Evolutionary conservation across 2,888 invertebrate genomes (phyloP), one percentile per base, ranked within the genome.

Genomic region (Cephus sareptanus): DNA sequence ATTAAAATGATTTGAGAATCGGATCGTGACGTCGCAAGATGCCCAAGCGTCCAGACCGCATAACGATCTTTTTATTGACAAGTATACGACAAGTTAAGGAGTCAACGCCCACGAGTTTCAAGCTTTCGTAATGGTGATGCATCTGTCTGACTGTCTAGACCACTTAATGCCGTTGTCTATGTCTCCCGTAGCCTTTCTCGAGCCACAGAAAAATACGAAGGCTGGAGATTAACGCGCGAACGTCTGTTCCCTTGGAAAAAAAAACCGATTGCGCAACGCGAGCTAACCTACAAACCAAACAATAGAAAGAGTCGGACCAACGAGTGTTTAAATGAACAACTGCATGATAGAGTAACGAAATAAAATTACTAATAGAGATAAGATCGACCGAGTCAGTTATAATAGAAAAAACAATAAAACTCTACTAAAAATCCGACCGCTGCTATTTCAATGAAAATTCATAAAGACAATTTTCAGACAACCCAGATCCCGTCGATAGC

Each of bases 21-120:
- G 74, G 34, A 74, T 23, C 33, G 15, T 71, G 33, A 71, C 71
- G 71, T 23, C 12, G 71, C 71, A 31, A 31, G 71, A 71, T 74
- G 74, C 35, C 71, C 71, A 35, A 30, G 23, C 35, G 35, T 35
- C 37, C 35, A 86, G 86, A 87, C 86, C 80, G 80, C 79, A 83
- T 86, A 86, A 86, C 85, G 85, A 85, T 83, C 82, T 84, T 86
- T 86, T 86, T 83, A 86, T 86, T 86, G 87, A 87, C 87, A 87
- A 85, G 83, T 85, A 86, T 87, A 85, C 86, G 86, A 85, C 84
- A 79, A 77, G 77, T 78, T 82, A 81, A 78, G 79, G 81, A 82
- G 80, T 75, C 77, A 81, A 83, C 83, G 84, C 83, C 83, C 82
- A 83, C 83, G 81, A 79, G 80, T 80, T 81, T 80, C 79, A 80